A percentile compares a stretch with the other conserved stretches of the same genome.
phyloP scores from a whole-genome alignment of 2,888 invertebrate genomes.

The Hololepta plana region DNA sequence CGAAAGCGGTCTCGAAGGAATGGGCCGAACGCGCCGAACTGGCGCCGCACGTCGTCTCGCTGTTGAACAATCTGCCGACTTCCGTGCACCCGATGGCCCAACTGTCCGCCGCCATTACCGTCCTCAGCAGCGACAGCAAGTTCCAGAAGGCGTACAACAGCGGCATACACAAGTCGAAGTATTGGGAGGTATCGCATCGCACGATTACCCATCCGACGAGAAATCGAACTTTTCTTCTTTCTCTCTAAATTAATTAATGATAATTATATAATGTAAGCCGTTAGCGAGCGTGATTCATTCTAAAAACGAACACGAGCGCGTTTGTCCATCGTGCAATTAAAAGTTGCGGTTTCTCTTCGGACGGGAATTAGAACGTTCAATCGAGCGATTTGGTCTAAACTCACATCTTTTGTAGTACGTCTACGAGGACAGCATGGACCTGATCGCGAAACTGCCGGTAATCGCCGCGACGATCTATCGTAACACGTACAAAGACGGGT shows the following conservation, averaged over 20 bases:
- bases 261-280: too few species aligned
- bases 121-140: conserved; percentile 80
- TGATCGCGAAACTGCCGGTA: conserved; percentile 88
- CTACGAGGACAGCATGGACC: conserved; percentile 87
- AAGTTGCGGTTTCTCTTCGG: too few species aligned
- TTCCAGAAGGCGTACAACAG: conserved; percentile 80
- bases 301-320: too few species aligned
- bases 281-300: too few species aligned
- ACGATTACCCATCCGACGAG: not conserved
- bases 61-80: conserved; percentile 81
- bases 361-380: too few species aligned
- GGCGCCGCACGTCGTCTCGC: conserved; percentile 81
- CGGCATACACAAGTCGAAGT: conserved; percentile 74
- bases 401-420: conserved; percentile 45
- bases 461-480: conserved; percentile 89
- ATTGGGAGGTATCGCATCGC: conserved; percentile 56
- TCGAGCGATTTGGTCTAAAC: too few species aligned
- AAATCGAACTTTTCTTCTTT: not conserved
- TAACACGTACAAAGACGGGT: conserved; percentile 70
- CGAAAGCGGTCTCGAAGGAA: conserved; percentile 53
- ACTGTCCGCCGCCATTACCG: conserved; percentile 78
- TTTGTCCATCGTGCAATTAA: too few species aligned
- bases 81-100: conserved; percentile 91
- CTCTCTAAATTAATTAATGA: not conserved
- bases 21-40: conserved; percentile 81